phyloP scores from a whole-genome alignment of 1,140 invertebrate species.

The Meloidogyne exigua region DNA sequence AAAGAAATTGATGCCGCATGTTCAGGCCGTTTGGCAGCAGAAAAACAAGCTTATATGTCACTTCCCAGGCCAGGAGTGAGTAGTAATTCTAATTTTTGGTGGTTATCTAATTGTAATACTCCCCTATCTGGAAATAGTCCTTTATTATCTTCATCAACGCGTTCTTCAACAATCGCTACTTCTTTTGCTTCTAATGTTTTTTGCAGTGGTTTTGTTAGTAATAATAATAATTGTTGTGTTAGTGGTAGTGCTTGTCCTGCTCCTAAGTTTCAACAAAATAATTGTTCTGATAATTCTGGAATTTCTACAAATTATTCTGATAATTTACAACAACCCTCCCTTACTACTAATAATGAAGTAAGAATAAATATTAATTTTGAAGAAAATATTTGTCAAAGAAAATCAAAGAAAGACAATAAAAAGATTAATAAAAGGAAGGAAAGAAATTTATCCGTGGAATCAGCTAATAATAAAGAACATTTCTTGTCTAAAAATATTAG shows the following conservation, averaged over 20 bases:
- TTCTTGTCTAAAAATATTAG: too few species aligned
- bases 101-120: conserved; percentile 7
- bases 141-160: conserved; percentile 17
- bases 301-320: conserved; percentile 7
- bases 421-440: not conserved
- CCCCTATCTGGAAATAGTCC: conserved; percentile 4
- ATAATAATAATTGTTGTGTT: conserved; percentile 12
- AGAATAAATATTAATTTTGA: not conserved
- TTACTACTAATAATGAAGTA: not conserved
- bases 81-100: conserved; percentile 41
- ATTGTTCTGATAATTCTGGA: not conserved
- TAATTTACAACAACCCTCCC: conserved; percentile 3
- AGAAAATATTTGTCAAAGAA: not conserved
- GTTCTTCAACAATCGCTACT: conserved; percentile 17
- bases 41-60: conserved; percentile 89
- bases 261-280: conserved; percentile 9
- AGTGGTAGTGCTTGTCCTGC: not conserved
- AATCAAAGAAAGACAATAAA: not conserved
- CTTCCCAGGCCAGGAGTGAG: conserved; percentile 86
- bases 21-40: conserved; percentile 73
- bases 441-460: not conserved
- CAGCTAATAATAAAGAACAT: not conserved
- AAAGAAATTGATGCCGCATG: conserved; percentile 72
- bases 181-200: conserved; percentile 21
- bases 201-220: conserved; percentile 16